A percentile compares a stretch with the other conserved stretches of the same genome.
Conservation (phyloP, 2,113 vertebrate species). For the Suricata suricatta region DNA sequence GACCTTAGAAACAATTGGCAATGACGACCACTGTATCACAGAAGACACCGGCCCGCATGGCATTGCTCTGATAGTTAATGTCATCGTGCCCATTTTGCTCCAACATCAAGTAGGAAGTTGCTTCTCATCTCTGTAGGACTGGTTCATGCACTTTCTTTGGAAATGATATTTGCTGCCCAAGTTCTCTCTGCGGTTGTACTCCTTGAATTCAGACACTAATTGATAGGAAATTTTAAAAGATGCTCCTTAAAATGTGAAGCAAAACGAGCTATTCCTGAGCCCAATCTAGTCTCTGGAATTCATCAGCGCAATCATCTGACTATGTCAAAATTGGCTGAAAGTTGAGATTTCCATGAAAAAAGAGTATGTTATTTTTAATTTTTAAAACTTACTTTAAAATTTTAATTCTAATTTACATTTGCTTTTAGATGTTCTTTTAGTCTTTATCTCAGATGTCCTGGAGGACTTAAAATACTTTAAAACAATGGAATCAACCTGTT, state of each 20-base stretch:
- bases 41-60: not conserved
- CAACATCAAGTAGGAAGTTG: not conserved
- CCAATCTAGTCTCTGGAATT: not conserved
- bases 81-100: not conserved
- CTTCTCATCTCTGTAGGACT: not conserved
- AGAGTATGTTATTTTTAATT: not conserved
- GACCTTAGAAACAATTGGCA: slow-evolving; percentile 1
- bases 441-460: not conserved
- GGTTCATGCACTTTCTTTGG: not conserved
- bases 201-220: not conserved
- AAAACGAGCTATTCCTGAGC: not conserved
- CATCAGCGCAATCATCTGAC: not conserved
- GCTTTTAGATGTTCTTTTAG: not conserved
- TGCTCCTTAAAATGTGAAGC: slow-evolving; percentile 12
- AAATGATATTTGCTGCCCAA: slow-evolving; percentile 13
- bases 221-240: not conserved
- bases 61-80: not conserved
- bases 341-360: not conserved
- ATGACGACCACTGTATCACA: not conserved
- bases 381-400: not conserved
- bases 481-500: not conserved
- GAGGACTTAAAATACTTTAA: not conserved
- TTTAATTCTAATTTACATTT: not conserved
- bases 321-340: not conserved
- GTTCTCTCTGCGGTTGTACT: not conserved